Base-by-base conservation (phyloP, 2,797 vertebrate genomes). In the Phoeniculus purpureus region DNA sequence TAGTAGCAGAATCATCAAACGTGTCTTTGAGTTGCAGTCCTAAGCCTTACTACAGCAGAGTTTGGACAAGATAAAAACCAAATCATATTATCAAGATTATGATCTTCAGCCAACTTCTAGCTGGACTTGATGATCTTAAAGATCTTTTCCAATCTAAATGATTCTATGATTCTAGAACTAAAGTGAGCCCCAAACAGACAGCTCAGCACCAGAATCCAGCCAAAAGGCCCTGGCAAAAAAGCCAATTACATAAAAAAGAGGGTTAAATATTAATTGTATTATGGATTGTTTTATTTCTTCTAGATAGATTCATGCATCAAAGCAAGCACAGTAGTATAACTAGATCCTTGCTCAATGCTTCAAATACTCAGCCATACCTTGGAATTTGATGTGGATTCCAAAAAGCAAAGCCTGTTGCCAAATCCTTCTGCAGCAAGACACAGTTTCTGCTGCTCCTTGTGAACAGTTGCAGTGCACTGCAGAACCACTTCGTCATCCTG, bases 401-500 rank as follows among this genome's bases (percentile, higher is more conserved):
- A 97, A 97, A 99, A 99, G 95, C 99, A 99, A 78, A 99, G 98
- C 93, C 99, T 97, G 98, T 99, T 99, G 95, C 99, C 99, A 64
- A 99, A 99, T 78, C 99, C 99, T 96, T 99, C 99, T 12, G 99
- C 99, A 65, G 99, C 99, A 94, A 99, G 96, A 89, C 99, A 99
- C 25, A 99, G 93, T 67, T 99, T 99, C 97, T 99, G 98, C 83
- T 99, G 99, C 85, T 99, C 99, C 93, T 99, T 99, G 72, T 98
- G 98, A 94, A 99, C 92, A 2, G 98, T 99, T 26, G 98, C 98
- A 2, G 98, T 98, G 80, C 99, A 99, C 96, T 99, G 99, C 43
- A 99, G 97, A 90, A 99, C 99, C 95, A 99, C 99, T 95, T 99
- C 99, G 89, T 99, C 99, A 54, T 99, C 98, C 99, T 99, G 95